A percentile compares a stretch with the other conserved stretches of the same genome.
These are phyloP conservation scores for Gila robusta DNA, from an alignment of 2,797 vertebrate species.

Conservation along the genomic window DNA sequence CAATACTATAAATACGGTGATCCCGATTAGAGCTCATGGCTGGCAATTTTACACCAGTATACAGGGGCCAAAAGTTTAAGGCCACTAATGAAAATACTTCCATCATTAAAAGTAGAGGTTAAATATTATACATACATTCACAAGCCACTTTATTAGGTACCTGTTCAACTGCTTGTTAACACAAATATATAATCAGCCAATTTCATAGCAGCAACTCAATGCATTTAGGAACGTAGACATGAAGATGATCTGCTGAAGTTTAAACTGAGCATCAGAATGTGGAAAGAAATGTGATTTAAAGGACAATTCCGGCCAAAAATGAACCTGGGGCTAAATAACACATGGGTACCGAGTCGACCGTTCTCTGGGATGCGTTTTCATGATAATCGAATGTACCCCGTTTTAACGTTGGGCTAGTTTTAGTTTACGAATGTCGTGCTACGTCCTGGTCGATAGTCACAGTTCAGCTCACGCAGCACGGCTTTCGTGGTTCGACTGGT, in stretches of 20 bases:
- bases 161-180: neutral
- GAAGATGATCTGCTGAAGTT: neutral
- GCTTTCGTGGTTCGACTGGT: no score
- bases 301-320: no score
- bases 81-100: neutral
- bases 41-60: neutral
- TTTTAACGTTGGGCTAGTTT: no score
- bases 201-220: neutral
- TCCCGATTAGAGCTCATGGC: slow-evolving; percentile 1
- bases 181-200: neutral
- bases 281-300: neutral
- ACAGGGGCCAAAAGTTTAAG: neutral
- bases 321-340: no score
- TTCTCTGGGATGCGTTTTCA: no score
- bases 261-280: neutral
- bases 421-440: no score
- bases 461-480: no score
- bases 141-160: neutral
- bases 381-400: no score
- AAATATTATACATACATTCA: neutral
- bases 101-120: neutral
- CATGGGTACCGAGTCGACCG: no score
- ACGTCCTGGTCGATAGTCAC: no score
- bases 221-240: neutral
- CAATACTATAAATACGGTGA: neutral